phyloP scores from a whole-genome alignment of 2,113 vertebrate genomes.

The Hippopotamus amphibius region DNA sequence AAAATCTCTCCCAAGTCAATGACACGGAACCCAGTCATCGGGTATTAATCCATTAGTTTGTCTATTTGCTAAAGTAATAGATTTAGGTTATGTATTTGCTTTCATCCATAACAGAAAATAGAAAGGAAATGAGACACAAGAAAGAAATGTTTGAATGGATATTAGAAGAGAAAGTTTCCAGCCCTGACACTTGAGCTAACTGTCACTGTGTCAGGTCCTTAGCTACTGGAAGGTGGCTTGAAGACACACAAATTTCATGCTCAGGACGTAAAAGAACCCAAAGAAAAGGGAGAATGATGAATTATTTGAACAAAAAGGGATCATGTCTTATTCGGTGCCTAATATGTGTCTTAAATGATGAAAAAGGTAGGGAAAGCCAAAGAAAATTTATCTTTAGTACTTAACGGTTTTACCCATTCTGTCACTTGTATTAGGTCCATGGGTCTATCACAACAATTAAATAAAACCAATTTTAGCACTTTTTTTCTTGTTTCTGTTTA shows the following conservation, averaged over 20 bases:
- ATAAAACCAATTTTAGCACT: neutral
- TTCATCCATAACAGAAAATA: neutral
- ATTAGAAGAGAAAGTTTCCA: neutral
- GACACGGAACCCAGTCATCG: neutral
- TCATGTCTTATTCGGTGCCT: neutral
- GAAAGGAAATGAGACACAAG: neutral
- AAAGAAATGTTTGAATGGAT: neutral
- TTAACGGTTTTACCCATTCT: neutral
- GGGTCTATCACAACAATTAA: neutral
- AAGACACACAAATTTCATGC: neutral
- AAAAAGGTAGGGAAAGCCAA: neutral
- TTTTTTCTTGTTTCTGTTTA: constrained; percentile 4
- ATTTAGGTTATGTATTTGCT: neutral
- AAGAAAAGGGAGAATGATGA: neutral
- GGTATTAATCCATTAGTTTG: neutral
- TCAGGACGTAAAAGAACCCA: neutral
- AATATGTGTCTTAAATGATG: neutral
- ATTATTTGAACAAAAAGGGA: neutral
- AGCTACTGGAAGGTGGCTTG: neutral
- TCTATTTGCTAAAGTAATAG: neutral
- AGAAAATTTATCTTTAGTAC: neutral
- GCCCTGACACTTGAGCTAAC: neutral
- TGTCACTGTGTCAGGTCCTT: neutral
- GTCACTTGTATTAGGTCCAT: neutral
- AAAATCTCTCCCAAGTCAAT: neutral